Evolutionary conservation across 2,888 invertebrate genomes (phyloP), one percentile per base, ranked within the genome.

Genomic region (Lasioglossum vierecki): DNA sequence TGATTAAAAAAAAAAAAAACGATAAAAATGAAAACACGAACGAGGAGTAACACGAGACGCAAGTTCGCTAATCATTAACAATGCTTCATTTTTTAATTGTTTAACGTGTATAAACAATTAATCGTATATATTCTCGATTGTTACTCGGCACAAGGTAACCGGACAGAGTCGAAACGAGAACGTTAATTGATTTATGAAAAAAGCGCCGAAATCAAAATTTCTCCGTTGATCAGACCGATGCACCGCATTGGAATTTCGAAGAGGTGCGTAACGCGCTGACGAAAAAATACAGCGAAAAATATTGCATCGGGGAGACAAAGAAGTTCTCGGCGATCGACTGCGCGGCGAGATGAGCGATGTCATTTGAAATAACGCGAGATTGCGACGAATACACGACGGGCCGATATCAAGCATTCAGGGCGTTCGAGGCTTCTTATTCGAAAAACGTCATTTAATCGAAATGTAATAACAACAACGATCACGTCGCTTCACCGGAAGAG

Each of bases 181-280:
- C 75, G 79, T 75, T 80, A 88, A 86, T 87, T 80, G 84, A 89
- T 88, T 90, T 78, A 78, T 60, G 72, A 88, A 89, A 87, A 91
- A 90, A 91, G 88, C 90, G 89, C 82, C 88, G 84, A 90, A 89
- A 89, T 90, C 89, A 87, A 90, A 90, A 90, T 88, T 86, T 83
- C 79, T 66, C 76, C 76, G 78, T 81, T 66, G 82, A 81, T 74
- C 75, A 39, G 73, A 80, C 79, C 73, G 84, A 84, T 82, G 77
- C 87, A 83, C 71, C 84, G 81, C 86, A 88, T 86, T 74, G 88
- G 85, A 83, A 88, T 87, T 89, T 87, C 15, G 49, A 85, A 89
- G 88, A 85, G 83, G 77, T 57, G 79, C 70, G 79, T 84, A 83
- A 82, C 88, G 85, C 80, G 84, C 76, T 86, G 83, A 83, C 82